Conservation (phyloP, 2,797 vertebrate species). For the Decapterus maruadsi region DNA sequence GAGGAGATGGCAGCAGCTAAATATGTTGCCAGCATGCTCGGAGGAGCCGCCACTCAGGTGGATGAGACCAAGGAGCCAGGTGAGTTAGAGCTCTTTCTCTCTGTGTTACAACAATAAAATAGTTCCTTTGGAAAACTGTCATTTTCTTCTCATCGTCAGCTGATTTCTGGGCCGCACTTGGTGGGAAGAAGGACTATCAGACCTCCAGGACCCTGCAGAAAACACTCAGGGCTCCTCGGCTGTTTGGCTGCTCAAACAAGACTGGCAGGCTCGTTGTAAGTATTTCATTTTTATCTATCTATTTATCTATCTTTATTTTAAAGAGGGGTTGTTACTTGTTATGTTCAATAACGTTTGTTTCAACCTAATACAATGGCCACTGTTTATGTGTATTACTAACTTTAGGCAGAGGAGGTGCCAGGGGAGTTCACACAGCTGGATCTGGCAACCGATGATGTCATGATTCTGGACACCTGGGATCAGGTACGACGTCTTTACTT, state of each 20-base stretch:
- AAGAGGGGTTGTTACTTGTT: not conserved
- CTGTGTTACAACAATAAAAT: not conserved
- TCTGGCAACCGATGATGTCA: slow-evolving; percentile 85
- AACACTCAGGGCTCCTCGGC: slow-evolving; percentile 69
- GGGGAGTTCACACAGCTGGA: slow-evolving; percentile 83
- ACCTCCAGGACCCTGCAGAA: slow-evolving; percentile 75
- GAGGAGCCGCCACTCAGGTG: slow-evolving; percentile 69
- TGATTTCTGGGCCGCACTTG: slow-evolving; percentile 82
- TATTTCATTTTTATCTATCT: slow-evolving; percentile 19
- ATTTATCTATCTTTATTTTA: too few relatives aligned
- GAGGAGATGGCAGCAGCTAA: slow-evolving; percentile 78
- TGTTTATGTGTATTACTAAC: slow-evolving; percentile 13
- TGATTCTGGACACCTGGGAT: slow-evolving; percentile 84
- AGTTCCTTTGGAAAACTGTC: slow-evolving; percentile 10
- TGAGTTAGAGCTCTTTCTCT: slow-evolving; percentile 37
- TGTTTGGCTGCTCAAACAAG: slow-evolving; percentile 87
- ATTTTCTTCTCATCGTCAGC: slow-evolving; percentile 51
- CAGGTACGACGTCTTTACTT: slow-evolving; percentile 69
- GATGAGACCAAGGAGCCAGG: slow-evolving; percentile 81
- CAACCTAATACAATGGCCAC: too few relatives aligned
- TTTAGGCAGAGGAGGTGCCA: slow-evolving; percentile 84
- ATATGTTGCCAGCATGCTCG: slow-evolving; percentile 71
- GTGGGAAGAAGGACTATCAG: slow-evolving; percentile 84
- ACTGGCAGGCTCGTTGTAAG: slow-evolving; percentile 83
- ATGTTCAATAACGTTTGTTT: not conserved